Evolutionary conservation across 2,113 vertebrate genomes (phyloP).

Genomic region (Zosterops lateralis): DNA sequence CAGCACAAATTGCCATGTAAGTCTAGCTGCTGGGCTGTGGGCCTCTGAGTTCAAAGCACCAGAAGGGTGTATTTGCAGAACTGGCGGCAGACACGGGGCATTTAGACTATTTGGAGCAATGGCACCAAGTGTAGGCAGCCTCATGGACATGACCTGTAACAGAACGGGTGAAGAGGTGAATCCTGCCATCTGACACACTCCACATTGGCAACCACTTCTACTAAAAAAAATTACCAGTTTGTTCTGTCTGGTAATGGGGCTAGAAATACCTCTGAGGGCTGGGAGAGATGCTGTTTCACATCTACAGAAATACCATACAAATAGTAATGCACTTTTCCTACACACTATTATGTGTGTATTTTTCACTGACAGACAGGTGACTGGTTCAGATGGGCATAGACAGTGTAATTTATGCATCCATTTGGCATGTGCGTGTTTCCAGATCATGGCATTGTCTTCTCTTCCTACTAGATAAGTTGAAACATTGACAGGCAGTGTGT

Average conservation of each 20-base stretch:
- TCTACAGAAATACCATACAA: background rate
- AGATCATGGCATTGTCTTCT: conserved; percentile 74
- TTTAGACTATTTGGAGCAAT: background rate
- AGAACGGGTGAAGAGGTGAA: background rate
- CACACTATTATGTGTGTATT: background rate
- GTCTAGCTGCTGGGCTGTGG: background rate
- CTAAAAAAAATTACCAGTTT: background rate
- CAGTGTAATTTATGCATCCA: conserved; percentile 51
- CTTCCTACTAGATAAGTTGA: conserved; percentile 74
- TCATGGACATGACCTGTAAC: background rate
- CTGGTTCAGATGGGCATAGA: conserved; percentile 43
- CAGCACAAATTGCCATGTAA: background rate
- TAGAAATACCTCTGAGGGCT: background rate
- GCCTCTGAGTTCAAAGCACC: background rate
- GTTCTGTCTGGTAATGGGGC: background rate
- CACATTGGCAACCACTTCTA: background rate
- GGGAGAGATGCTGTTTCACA: background rate
- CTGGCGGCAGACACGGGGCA: fast-evolving
- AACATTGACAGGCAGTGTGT: conserved; percentile 80
- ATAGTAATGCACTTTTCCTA: background rate
- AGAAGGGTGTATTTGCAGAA: background rate
- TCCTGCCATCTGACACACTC: background rate
- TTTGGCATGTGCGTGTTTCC: conserved; percentile 67
- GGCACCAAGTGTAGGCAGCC: background rate
- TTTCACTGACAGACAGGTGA: conserved; percentile 19